A percentile compares a stretch with the other conserved stretches of the same genome.
Conservation (phyloP, 1,140 invertebrate species). For the Trichoplusia ni region DNA sequence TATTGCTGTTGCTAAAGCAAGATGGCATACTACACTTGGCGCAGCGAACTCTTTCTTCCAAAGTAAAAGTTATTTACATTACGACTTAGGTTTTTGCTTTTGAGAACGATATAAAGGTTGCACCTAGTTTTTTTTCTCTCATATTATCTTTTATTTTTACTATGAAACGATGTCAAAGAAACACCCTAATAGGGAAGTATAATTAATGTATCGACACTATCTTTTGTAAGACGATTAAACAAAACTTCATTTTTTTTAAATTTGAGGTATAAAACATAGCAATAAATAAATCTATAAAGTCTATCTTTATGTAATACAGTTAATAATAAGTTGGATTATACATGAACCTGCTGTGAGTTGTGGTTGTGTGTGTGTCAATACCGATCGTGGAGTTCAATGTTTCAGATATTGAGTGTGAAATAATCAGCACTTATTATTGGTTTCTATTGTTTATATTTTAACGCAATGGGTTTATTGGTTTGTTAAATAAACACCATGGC, state of each 20-base stretch:
- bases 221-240: slow-evolving; percentile 52
- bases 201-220: slow-evolving; percentile 47
- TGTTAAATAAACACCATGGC: too few relatives aligned
- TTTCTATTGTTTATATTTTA: too few relatives aligned
- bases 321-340: slow-evolving; percentile 26
- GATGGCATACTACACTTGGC: too few relatives aligned
- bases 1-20: too few relatives aligned
- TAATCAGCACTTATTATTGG: too few relatives aligned
- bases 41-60: too few relatives aligned
- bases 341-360: slow-evolving; percentile 8
- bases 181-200: slow-evolving; percentile 50
- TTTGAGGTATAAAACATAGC: slow-evolving; percentile 31
- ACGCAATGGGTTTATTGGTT: too few relatives aligned
- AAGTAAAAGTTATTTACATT: too few relatives aligned
- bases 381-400: too few relatives aligned
- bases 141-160: neutral
- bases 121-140: neutral
- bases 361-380: slow-evolving; percentile 8
- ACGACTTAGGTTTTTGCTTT: too few relatives aligned
- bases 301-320: slow-evolving; percentile 26
- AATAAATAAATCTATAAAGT: slow-evolving; percentile 33
- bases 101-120: too few relatives aligned
- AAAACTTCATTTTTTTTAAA: slow-evolving; percentile 14
- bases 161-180: slow-evolving; percentile 36
- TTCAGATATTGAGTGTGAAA: too few relatives aligned